A percentile compares a stretch with the other conserved stretches of the same genome.
Conservation (phyloP, 2,113 vertebrate species). For the Salvelinus fontinalis region DNA sequence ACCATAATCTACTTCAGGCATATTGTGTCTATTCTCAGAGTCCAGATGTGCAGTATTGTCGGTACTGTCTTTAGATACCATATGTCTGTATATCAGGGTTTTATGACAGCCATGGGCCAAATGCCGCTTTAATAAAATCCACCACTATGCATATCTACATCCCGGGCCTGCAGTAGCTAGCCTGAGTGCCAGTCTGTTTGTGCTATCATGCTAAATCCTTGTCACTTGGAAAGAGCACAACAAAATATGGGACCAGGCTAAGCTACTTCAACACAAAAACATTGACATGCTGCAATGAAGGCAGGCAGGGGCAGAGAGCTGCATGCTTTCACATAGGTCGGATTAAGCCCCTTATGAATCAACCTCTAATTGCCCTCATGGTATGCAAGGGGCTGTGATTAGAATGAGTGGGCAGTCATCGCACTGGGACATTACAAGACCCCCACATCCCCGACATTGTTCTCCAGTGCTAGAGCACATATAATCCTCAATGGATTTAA, state of each 20-base stretch:
- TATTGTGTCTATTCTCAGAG: constrained; percentile 34
- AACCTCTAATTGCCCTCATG: constrained; percentile 60
- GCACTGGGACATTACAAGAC: constrained; percentile 43
- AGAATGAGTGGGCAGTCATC: constrained; percentile 70
- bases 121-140: too few species aligned
- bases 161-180: too few species aligned
- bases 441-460: constrained; percentile 57
- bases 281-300: constrained; percentile 16
- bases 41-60: too few species aligned
- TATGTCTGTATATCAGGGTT: too few species aligned
- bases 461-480: constrained; percentile 65
- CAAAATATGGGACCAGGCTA: too few species aligned
- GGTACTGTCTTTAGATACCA: too few species aligned
- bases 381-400: constrained; percentile 62
- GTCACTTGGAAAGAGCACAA: neutral
- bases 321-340: constrained; percentile 39
- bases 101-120: too few species aligned
- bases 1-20: constrained; percentile 28
- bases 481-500: constrained; percentile 73
- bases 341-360: constrained; percentile 47
- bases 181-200: too few species aligned
- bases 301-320: constrained; percentile 12
- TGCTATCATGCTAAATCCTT: neutral
- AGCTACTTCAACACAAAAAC: constrained; percentile 17
- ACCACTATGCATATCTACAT: too few species aligned